Base-by-base conservation (phyloP, 2,888 invertebrate genomes). In the Shargacucullia verbasci region DNA sequence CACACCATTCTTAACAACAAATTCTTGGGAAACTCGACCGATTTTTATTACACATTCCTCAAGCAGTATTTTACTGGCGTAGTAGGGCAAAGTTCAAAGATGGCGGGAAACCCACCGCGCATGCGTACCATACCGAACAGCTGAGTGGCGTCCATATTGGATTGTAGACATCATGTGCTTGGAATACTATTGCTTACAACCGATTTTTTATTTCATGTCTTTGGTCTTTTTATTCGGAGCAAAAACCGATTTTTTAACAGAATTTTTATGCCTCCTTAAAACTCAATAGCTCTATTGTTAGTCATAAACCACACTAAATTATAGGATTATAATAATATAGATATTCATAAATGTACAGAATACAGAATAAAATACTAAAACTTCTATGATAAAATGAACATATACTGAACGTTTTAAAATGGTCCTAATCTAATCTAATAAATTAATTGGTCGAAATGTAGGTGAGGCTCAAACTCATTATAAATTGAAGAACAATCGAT, bases 91-190 rank as follows among this genome's bases (percentile, higher is more conserved):
- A 75, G 70, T 81, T 81, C 80, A 87, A 90, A 89, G 82, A 90
- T 90, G 90, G 92, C 92, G 90, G 86, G 92, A 92, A 92, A 90
- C 67, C 31, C 55, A 87, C 14, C 74, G 76, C 93, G 92, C 92
- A 83, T 84, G 92, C 92, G 91, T 80, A 82, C 80, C 70, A 67
- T 49, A 58, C 38, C 27, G 71, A 90, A 91, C 92, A 93, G 92
- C 92, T 93, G 93, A 83, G 84, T 74, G 76, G 83, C 84, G 61
- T 80, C 92, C 93, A 93, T 93, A 64, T 92, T 91, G 87, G 73
- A 77, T 80, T 72, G 69, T 77, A 79, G 62, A 63, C 62, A 70
- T 74, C 76, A 76, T 76, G 76, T 76, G 73, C 66, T 69, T 67
- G 52, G 48, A 53, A 49, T 65, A 72, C 49, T 60, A 69, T 44